Evolutionary conservation across 2,113 vertebrate species (phyloP), one percentile per base, ranked within the genome.

Genomic region (Tragelaphus buxtoni): DNA sequence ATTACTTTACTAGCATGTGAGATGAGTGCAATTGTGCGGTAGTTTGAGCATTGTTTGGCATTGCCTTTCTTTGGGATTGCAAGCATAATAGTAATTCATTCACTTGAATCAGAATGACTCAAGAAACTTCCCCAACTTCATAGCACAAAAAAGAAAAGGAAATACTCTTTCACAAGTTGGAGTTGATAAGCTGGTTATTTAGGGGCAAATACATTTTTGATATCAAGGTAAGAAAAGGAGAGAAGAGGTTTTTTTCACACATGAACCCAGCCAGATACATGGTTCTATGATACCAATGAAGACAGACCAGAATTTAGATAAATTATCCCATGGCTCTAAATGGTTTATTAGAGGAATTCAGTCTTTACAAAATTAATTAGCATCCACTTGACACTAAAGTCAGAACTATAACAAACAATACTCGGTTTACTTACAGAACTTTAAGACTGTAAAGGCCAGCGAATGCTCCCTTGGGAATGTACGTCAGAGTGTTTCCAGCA

Each of bases 381-480:
- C 95, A 98, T 96, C 94, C 83, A 98, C 94, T 97, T 95, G 96
- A 97, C 94, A 97, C 95, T 97, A 95, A 97, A 97, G 97, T 84
- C 60, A 87, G 92, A 98, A 97, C 95, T 96, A 95, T 90, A 98
- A 95, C 96, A 98, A 98, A 97, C 92, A 98, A 96, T 58, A 96
- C 65, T 93, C 35, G 65, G 87, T 98, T 98, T 97, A 99, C 99
- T 99, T 98, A 99, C 99, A 99, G 99, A 89, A 99, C 99, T 99
- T 99, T 99, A 96, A 99, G 99, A 98, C 99, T 99, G 98, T 98
- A 99, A 98, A 99, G 99, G 94, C 99, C 99, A 26, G 98, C 89
- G 98, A 99, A 99, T 6, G 99, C 99, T 99, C 99, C 99, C 98
- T 99, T 99, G 98, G 99, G 99, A 97, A 99, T 99, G 98, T 99